Conservation (phyloP, 2,888 invertebrate genomes). For the Melolontha melolontha region DNA sequence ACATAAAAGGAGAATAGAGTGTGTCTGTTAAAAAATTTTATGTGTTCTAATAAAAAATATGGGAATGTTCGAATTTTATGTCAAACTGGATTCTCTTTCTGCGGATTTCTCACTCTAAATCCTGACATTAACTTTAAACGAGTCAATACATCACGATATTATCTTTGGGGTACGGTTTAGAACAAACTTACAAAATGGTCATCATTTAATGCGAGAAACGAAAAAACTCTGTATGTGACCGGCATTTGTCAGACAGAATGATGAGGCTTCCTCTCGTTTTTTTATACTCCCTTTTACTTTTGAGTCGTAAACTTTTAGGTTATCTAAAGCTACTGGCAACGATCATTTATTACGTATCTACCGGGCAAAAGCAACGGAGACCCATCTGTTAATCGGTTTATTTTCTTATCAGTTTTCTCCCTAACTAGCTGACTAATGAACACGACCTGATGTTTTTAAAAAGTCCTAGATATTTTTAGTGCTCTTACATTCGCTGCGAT, state of each 20-base stretch:
- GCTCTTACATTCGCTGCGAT: slow-evolving; percentile 45
- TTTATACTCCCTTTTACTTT: neutral
- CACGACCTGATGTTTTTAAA: slow-evolving; percentile 51
- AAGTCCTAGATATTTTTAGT: slow-evolving; percentile 48
- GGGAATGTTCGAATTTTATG: slow-evolving; percentile 5
- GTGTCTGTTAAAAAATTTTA: too few species aligned
- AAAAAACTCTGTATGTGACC: slow-evolving; percentile 22
- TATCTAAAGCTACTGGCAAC: slow-evolving; percentile 32
- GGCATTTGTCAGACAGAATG: slow-evolving; percentile 9
- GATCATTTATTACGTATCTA: slow-evolving; percentile 35
- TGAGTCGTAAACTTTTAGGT: slow-evolving; percentile 37
- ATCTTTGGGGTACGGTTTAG: slow-evolving; percentile 2
- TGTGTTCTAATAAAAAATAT: neutral
- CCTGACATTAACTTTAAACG: slow-evolving; percentile 3
- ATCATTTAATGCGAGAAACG: slow-evolving; percentile 8
- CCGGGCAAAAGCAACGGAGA: slow-evolving; percentile 30
- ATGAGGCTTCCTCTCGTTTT: neutral
- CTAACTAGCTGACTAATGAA: slow-evolving; percentile 50
- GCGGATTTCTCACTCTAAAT: neutral
- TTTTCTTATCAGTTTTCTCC: slow-evolving; percentile 50
- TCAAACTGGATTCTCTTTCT: neutral
- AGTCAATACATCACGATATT: slow-evolving; percentile 29
- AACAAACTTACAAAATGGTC: slow-evolving; percentile 28
- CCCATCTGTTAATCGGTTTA: slow-evolving; percentile 49
- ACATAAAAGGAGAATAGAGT: too few species aligned